Percentiles rank a stretch among this genome's conserved stretches.
Conservation (phyloP, 2,113 vertebrate species). For the Panthera leo region DNA sequence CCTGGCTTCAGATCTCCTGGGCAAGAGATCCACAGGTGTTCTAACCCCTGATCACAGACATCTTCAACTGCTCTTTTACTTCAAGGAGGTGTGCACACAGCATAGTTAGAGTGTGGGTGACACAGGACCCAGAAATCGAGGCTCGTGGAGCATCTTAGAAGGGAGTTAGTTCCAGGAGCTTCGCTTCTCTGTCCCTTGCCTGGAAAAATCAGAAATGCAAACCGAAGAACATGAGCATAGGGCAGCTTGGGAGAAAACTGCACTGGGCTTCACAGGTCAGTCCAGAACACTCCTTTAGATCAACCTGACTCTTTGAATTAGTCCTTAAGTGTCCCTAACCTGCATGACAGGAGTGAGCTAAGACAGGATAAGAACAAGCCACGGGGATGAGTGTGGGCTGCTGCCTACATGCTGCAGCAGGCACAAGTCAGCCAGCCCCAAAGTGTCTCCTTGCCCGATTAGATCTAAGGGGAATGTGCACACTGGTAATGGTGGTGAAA, state of each 20-base stretch:
- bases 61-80: background rate
- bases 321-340: conserved; percentile 73
- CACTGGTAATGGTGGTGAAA: conserved; percentile 62
- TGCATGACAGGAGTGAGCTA: conserved; percentile 74
- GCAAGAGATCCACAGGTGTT: background rate
- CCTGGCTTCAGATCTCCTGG: background rate
- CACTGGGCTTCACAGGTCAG: conserved; percentile 61
- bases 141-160: conserved; percentile 48
- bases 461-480: conserved; percentile 55
- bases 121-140: conserved; percentile 31
- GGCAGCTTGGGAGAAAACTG: conserved; percentile 56
- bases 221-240: conserved; percentile 60
- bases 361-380: conserved; percentile 63
- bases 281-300: conserved; percentile 61
- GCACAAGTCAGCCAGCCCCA: conserved; percentile 60
- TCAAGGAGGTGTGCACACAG: background rate
- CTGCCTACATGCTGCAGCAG: conserved; percentile 75
- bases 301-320: conserved; percentile 69
- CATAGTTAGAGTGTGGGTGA: background rate
- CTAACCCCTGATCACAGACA: background rate
- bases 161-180: background rate
- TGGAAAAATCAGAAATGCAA: conserved; percentile 64
- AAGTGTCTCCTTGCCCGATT: conserved; percentile 61
- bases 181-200: background rate
- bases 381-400: conserved; percentile 58